phyloP scores from a whole-genome alignment of 1,140 invertebrate genomes.

The Augochlora pura region DNA sequence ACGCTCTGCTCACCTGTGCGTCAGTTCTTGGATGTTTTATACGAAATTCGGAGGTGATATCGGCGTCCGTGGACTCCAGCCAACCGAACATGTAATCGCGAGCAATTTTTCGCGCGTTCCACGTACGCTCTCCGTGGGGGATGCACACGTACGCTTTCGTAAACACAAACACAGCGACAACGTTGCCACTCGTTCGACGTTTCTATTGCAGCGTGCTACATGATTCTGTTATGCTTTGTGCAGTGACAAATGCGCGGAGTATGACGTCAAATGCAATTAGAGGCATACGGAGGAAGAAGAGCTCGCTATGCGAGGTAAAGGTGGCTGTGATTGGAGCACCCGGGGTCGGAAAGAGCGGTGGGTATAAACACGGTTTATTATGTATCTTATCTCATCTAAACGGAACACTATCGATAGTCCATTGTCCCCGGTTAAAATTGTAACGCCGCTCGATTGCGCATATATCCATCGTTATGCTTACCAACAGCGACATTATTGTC shows the following conservation, averaged over 20 bases:
- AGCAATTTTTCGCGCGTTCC: conserved; percentile 12
- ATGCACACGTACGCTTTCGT: background rate
- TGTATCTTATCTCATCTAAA: background rate
- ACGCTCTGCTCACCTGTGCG: background rate
- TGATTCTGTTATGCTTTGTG: conserved; percentile 28
- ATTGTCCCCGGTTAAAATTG: background rate
- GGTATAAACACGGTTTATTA: conserved; percentile 67
- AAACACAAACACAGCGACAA: background rate
- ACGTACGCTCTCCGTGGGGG: background rate
- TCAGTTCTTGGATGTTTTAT: background rate
- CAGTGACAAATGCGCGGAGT: conserved; percentile 65
- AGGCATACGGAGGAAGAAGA: conserved; percentile 92
- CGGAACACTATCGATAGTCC: background rate
- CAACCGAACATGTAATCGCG: conserved; percentile 31
- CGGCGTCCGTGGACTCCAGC: conserved; percentile 25
- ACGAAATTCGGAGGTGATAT: conserved; percentile 19
- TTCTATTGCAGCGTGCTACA: background rate
- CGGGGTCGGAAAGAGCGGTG: conserved; percentile 94
- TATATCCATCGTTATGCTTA: background rate
- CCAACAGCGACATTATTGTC: background rate
- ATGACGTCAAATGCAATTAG: conserved; percentile 84
- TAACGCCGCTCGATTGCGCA: background rate
- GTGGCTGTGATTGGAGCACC: conserved; percentile 92
- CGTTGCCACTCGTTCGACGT: background rate
- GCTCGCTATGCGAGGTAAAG: conserved; percentile 92